These are phyloP conservation scores for Denticeps clupeoides DNA, from an alignment of 2,797 vertebrate species.

Conservation along the genomic window DNA sequence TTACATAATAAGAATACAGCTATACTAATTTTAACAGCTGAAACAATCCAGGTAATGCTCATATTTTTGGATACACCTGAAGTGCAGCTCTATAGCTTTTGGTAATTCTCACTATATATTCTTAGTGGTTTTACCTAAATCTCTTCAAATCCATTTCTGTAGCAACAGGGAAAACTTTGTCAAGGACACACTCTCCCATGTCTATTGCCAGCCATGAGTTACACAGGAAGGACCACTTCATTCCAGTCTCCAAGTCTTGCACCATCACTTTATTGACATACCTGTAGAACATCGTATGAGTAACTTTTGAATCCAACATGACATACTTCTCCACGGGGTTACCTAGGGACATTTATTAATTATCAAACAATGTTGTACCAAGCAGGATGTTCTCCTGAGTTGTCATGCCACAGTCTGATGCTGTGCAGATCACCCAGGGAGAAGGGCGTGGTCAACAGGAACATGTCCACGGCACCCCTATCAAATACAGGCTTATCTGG, in stretches of 20 bases:
- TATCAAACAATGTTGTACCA: too few relatives aligned
- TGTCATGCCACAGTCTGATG: constrained; percentile 88
- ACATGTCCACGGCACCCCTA: constrained; percentile 77
- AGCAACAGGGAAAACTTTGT: constrained; percentile 79
- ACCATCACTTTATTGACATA: constrained; percentile 81
- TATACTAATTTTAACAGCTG: too few relatives aligned
- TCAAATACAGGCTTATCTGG: constrained; percentile 71
- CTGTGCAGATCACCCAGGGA: constrained; percentile 79
- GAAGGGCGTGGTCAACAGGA: constrained; percentile 80
- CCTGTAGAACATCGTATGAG: constrained; percentile 55
- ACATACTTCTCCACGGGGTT: not conserved
- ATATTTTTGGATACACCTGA: too few relatives aligned
- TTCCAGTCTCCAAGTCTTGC: constrained; percentile 71
- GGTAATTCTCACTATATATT: too few relatives aligned
- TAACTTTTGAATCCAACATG: too few relatives aligned
- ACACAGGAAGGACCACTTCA: constrained; percentile 88
- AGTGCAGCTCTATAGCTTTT: too few relatives aligned
- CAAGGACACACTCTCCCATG: constrained; percentile 75
- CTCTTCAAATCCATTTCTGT: constrained; percentile 79
- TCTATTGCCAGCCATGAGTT: constrained; percentile 88
- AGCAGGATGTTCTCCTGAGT: constrained; percentile 73
- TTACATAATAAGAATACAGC: too few relatives aligned
- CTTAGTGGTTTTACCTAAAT: constrained; percentile 80
- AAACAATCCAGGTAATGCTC: too few relatives aligned
- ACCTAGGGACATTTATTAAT: too few relatives aligned